Base-by-base conservation (phyloP, 2,888 invertebrate species). In the Exephanes ischioxanthus region DNA sequence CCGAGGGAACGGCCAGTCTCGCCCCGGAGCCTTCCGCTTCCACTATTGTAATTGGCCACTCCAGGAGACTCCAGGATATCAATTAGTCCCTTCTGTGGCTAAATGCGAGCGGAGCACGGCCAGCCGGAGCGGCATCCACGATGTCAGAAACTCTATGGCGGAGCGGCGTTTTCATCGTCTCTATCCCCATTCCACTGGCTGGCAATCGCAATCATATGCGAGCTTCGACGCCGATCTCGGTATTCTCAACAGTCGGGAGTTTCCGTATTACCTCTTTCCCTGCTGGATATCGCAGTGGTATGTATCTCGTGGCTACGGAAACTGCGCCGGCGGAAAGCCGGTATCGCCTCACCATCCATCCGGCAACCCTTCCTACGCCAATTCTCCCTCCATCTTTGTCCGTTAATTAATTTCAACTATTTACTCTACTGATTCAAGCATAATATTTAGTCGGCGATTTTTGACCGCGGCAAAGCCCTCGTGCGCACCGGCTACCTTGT, bases 401-500 rank as follows among this genome's bases (percentile, higher is more conserved):
- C 85, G 88, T 90, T 90, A 90, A 90, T 91, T 91, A 91, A 90
- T 89, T 90, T 88, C 87, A 82, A 86, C 89, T 89, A 90, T 91
- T 91, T 90, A 89, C 89, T 87, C 86, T 87, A 87, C 87, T 89
- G 89, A 91, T 91, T 89, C 87, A 90, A 91, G 80, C 89, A 90
- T 90, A 91, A 91, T 90, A 91, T 91, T 91, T 89, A 89, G 86
- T 75, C 84, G 84, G 83, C 83, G 80, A 88, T 89, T 91, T 90
- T 90, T 89, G 83, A 85, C 83, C 80, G 68, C 71, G 33, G 78
- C 67, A 79, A 76, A 79, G 67, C 81, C 45, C 33, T 6, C 26
- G 58, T 58, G 22, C 81, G 72, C 70, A 37, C 70, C 58, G 72
- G 55, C 16, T 53, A 45, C 37, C 70, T 37, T 51, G 51, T 76